These are phyloP conservation scores for Lycaena phlaeas DNA, from an alignment of 2,888 invertebrate genomes.

Conservation along the genomic window DNA sequence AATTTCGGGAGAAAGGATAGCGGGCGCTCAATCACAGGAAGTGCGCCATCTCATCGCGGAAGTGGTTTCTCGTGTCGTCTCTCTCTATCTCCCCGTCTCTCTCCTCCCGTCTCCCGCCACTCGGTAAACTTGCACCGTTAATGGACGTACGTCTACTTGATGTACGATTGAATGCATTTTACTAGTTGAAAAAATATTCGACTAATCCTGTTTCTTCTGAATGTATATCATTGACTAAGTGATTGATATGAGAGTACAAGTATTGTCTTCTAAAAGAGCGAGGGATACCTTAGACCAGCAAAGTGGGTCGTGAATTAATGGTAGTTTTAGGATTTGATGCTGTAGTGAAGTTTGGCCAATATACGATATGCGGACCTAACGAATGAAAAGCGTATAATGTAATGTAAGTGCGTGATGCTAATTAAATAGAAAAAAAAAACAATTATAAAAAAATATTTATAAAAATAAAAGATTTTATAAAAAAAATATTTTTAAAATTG, in stretches of 20 bases:
- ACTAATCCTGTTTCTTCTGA: background rate
- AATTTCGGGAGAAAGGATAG: conserved; percentile 34
- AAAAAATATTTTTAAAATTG: conserved; percentile 1
- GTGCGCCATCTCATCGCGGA: conserved; percentile 74
- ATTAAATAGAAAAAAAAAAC: too few species aligned
- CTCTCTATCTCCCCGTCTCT: conserved; percentile 36
- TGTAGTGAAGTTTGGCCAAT: too few species aligned
- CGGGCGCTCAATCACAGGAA: conserved; percentile 70
- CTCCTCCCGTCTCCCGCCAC: conserved; percentile 27
- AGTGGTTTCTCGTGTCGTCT: conserved; percentile 65
- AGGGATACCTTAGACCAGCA: too few species aligned
- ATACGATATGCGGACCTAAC: too few species aligned
- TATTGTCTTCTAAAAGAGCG: too few species aligned
- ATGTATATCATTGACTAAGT: too few species aligned
- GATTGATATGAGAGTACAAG: too few species aligned
- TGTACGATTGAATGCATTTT: conserved; percentile 51
- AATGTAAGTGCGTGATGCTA: too few species aligned
- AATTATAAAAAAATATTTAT: conserved; percentile 14
- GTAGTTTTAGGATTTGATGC: too few species aligned
- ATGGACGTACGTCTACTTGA: conserved; percentile 48
- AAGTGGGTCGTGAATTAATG: too few species aligned
- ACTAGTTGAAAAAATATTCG: conserved; percentile 38
- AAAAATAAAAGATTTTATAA: too few species aligned
- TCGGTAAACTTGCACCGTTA: conserved; percentile 52
- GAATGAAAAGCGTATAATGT: too few species aligned